These are phyloP conservation scores for Fregetta grallaria DNA, from an alignment of 2,113 vertebrate species.

Conservation along the genomic window DNA sequence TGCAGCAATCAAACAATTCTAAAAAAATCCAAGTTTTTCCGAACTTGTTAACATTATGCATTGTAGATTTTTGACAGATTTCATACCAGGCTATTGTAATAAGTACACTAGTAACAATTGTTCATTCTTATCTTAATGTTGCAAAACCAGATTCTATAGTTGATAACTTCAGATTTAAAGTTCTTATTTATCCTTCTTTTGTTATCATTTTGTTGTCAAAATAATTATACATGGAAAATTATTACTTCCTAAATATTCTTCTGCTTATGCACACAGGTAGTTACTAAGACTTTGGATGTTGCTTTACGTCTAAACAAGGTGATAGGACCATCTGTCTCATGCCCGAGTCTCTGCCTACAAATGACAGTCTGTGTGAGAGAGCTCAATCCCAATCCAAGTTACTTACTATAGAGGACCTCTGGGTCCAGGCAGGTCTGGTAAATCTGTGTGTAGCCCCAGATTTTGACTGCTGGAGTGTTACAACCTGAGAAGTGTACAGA, in stretches of 20 bases:
- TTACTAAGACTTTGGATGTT: not conserved
- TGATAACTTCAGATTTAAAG: not conserved
- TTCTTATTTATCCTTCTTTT: not conserved
- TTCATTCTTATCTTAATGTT: not conserved
- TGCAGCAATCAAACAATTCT: not conserved
- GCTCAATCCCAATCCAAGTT: not conserved
- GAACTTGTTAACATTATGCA: not conserved
- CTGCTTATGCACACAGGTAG: not conserved
- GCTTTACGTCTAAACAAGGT: not conserved
- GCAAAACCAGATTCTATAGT: not conserved
- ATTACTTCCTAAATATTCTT: not conserved
- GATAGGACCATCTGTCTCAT: not conserved
- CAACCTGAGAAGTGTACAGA: not conserved
- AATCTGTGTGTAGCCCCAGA: not conserved
- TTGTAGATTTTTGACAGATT: not conserved
- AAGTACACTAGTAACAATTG: not conserved
- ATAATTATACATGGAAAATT: not conserved
- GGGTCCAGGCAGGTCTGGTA: not conserved
- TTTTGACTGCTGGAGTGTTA: not conserved
- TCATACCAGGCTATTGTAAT: not conserved
- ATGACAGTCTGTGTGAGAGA: not conserved
- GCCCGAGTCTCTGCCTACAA: not conserved
- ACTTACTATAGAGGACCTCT: not conserved
- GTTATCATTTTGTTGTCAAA: not conserved
- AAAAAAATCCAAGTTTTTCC: not conserved